Evolutionary conservation across 2,113 vertebrate species (phyloP).

Genomic region (Paracanthobrama guichenoti): DNA sequence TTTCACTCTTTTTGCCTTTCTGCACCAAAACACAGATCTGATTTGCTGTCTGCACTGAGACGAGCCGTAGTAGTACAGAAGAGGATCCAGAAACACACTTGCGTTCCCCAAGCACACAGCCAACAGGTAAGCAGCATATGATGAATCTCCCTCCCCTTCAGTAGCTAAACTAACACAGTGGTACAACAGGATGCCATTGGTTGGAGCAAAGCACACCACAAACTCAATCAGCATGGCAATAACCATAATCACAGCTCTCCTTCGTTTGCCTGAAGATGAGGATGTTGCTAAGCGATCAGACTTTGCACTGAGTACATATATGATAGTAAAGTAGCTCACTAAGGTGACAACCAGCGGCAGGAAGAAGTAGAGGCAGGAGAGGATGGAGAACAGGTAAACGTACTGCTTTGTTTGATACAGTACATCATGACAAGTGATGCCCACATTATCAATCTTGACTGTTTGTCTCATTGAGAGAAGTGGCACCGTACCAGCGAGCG

Average conservation of each 20-base stretch:
- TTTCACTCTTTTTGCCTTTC: slow-evolving; percentile 50
- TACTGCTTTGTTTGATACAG: too few relatives aligned
- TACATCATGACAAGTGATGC: too few relatives aligned
- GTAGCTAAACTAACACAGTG: slow-evolving; percentile 80
- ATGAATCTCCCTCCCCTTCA: slow-evolving; percentile 62
- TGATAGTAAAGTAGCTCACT: slow-evolving; percentile 80
- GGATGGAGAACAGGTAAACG: slow-evolving; percentile 82
- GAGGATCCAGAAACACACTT: slow-evolving; percentile 89
- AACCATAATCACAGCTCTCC: slow-evolving; percentile 81
- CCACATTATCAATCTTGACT: too few relatives aligned
- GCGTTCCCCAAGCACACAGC: slow-evolving; percentile 84
- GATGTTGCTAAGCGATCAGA: not conserved
- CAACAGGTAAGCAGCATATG: slow-evolving; percentile 86
- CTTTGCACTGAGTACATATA: slow-evolving; percentile 77
- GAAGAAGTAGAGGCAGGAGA: slow-evolving; percentile 85
- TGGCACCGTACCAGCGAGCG: slow-evolving; percentile 79
- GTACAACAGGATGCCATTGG: slow-evolving; percentile 84
- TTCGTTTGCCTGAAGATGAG: slow-evolving; percentile 71
- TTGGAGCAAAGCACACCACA: slow-evolving; percentile 87
- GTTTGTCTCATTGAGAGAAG: slow-evolving; percentile 73
- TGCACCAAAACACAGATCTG: slow-evolving; percentile 66
- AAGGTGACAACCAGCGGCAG: slow-evolving; percentile 81
- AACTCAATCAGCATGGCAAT: slow-evolving; percentile 84
- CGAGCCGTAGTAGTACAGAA: slow-evolving; percentile 92
- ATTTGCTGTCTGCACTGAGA: slow-evolving; percentile 87